A percentile compares a stretch with the other conserved stretches of the same genome.
phyloP scores from a whole-genome alignment of 2,888 invertebrate species.

The Acronicta leporina region DNA sequence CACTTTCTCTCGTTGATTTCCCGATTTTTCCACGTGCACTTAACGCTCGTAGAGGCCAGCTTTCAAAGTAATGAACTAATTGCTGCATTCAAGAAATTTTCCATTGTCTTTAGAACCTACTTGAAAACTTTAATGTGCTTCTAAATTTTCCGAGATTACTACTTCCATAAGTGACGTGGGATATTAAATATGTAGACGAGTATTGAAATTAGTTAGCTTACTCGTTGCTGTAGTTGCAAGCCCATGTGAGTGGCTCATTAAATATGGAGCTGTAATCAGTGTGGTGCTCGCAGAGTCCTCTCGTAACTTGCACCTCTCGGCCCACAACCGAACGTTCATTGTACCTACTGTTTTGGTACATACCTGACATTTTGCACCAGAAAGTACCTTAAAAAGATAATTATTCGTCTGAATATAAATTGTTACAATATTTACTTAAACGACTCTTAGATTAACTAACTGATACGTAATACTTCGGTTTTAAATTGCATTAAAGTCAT shows the following conservation, averaged over 20 bases:
- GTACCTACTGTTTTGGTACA: conserved; percentile 66
- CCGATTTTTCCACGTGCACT: conserved; percentile 78
- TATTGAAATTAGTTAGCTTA: conserved; percentile 84
- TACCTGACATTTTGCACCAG: conserved; percentile 44
- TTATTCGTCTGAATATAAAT: background rate
- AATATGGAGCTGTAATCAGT: conserved; percentile 87
- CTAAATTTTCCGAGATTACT: conserved; percentile 11
- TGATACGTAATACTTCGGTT: too few relatives aligned
- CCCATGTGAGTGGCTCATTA: conserved; percentile 84
- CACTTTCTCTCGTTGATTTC: conserved; percentile 83
- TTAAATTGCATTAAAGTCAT: too few relatives aligned
- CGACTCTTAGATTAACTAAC: too few relatives aligned
- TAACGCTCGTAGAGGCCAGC: conserved; percentile 37
- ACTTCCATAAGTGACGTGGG: conserved; percentile 16
- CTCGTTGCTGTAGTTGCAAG: conserved; percentile 68
- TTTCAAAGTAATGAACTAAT: conserved; percentile 33
- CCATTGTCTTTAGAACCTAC: conserved; percentile 15
- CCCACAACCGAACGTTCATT: conserved; percentile 68
- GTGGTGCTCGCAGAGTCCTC: conserved; percentile 78
- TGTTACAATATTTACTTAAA: background rate
- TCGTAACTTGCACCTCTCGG: conserved; percentile 62
- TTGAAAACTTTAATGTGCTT: conserved; percentile 10
- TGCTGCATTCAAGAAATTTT: conserved; percentile 14
- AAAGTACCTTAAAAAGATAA: background rate
- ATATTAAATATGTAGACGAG: conserved; percentile 74